Evolutionary conservation across 2,797 vertebrate species (phyloP), one percentile per base, ranked within the genome.

Genomic region (Pseudomugil tenellus): DNA sequence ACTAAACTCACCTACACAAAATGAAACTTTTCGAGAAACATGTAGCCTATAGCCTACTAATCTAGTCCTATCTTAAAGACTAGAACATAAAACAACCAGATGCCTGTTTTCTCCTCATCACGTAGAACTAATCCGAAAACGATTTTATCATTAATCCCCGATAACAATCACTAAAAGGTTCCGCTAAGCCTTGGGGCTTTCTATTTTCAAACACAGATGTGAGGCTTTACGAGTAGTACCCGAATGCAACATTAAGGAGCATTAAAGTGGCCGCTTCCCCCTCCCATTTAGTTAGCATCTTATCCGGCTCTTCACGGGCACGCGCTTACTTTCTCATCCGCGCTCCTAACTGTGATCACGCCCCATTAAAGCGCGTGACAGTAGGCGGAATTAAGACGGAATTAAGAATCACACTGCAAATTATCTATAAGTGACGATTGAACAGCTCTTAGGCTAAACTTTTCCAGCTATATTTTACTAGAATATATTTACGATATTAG

Each of bases 201-300:
- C 10, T 16, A 13, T 23, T 23, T 13, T 6, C n/a, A 8, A 48
- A 21, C 8, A 46, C 1, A 6, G 51, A 13, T 1, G 0, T 0
- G 1, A 5, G 0, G 1, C 2, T 67, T 70, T 82, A 35, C 81
- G 59, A 80, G 61, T 55, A 6, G 43, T 23, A 8, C 21, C 0
- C 81, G 58, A 89, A 88, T 1, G 82, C 71, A 72, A 2, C 90
- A 78, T 70, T 58, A 74, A 73, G 66, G 51, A 61, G 67, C 28
- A 63, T 80, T 79, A 80, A 82, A 87, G 77, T 43, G 63, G 43
- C 58, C 72, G 67, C 16, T n/a, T 21, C 3, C 41, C 34, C 67
- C 23, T 32, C 19, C 55, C 28, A 48, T 49, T 78, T 55, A 59
- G 56, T 16, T 53, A 34, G 49, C 67, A 70, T 76, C 74, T 66